Conservation (phyloP, 2,113 vertebrate genomes). For the Chrysochloris asiatica region DNA sequence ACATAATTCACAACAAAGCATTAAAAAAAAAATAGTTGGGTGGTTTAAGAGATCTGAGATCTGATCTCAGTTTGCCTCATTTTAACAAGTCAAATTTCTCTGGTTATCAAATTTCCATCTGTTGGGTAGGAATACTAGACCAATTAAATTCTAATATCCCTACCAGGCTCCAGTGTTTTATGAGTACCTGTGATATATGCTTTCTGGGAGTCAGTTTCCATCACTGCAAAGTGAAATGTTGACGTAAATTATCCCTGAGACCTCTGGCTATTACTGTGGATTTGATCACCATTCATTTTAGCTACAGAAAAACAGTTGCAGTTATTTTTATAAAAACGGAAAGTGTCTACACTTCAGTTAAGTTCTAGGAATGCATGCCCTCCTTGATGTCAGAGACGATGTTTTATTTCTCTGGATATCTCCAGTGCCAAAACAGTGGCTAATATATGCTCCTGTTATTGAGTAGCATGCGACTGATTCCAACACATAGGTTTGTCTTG, state of each 20-base stretch:
- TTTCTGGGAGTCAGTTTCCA: not conserved
- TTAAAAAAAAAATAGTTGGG: no score
- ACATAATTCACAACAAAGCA: no score
- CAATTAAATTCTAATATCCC: not conserved
- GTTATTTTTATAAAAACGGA: not conserved
- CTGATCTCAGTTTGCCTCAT: not conserved
- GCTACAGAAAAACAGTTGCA: accelerated
- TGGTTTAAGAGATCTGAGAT: not conserved
- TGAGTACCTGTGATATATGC: accelerated
- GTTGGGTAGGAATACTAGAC: not conserved
- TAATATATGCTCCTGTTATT: not conserved
- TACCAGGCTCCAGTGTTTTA: not conserved
- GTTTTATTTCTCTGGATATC: not conserved
- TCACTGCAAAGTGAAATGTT: no score
- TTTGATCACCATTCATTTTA: not conserved
- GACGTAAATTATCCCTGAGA: not conserved
- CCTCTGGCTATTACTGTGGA: no score
- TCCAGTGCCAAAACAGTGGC: not conserved
- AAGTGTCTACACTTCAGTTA: not conserved
- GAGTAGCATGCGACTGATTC: not conserved
- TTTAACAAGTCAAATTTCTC: not conserved
- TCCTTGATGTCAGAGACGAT: accelerated
- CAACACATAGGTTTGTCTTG: not conserved
- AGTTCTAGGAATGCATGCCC: accelerated
- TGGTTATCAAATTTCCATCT: not conserved